Evolutionary conservation across 1,140 invertebrate species (phyloP).

Genomic region (Heterodera carotae): DNA sequence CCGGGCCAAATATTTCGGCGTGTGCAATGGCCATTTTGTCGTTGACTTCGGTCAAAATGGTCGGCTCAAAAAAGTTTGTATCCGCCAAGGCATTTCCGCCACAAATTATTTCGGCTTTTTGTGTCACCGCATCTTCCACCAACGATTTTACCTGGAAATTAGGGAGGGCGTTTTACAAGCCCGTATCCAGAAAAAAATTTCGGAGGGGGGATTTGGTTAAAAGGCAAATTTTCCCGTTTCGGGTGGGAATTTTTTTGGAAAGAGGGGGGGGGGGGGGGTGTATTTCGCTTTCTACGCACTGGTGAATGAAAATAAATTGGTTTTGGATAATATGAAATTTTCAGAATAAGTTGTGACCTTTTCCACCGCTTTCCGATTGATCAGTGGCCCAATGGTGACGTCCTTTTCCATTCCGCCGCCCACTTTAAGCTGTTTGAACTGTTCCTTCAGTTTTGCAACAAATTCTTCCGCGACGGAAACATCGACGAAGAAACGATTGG

Average conservation of each 20-base stretch:
- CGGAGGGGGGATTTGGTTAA: too few relatives aligned
- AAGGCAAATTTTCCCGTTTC: neutral
- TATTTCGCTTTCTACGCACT: too few relatives aligned
- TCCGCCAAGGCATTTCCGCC: slow-evolving; percentile 78
- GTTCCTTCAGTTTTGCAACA: slow-evolving; percentile 74
- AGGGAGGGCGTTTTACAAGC: too few relatives aligned
- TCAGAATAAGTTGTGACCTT: slow-evolving; percentile 71
- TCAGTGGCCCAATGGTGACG: slow-evolving; percentile 84
- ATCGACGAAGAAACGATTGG: slow-evolving; percentile 90
- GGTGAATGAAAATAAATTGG: too few relatives aligned
- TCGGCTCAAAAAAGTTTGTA: slow-evolving; percentile 85
- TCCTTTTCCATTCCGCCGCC: slow-evolving; percentile 78
- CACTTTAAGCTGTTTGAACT: slow-evolving; percentile 74
- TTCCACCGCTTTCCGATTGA: slow-evolving; percentile 81
- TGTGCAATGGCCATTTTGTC: slow-evolving; percentile 79
- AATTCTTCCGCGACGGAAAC: slow-evolving; percentile 81
- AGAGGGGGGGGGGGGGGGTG: too few relatives aligned
- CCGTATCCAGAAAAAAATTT: too few relatives aligned
- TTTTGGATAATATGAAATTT: neutral
- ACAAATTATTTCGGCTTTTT: slow-evolving; percentile 80
- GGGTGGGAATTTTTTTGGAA: neutral
- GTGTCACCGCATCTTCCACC: slow-evolving; percentile 81
- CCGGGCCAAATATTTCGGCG: slow-evolving; percentile 95
- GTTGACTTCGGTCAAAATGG: slow-evolving; percentile 80
- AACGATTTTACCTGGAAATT: slow-evolving; percentile 71